Percentiles rank a stretch among this genome's conserved stretches.
Evolutionary conservation across 1,140 invertebrate species (phyloP).

Genomic region (Steinernema feltiae): DNA sequence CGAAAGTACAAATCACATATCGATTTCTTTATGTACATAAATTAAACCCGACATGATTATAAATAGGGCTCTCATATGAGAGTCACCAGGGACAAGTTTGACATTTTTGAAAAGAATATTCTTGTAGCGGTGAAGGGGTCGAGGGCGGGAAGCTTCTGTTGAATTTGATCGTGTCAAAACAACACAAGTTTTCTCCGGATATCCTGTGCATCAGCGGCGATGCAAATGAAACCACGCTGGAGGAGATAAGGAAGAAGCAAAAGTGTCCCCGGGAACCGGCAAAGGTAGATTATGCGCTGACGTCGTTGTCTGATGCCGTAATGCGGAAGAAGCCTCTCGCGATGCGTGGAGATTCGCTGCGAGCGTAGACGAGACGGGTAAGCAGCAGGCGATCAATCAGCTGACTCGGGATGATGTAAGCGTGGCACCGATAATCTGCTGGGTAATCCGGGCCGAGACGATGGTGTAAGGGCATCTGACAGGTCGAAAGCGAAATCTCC

Average conservation of each 20-base stretch:
- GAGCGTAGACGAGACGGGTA: no score
- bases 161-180: neutral
- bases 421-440: no score
- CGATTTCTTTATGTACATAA: conserved; percentile 14
- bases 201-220: neutral
- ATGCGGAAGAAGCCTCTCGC: neutral
- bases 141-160: neutral
- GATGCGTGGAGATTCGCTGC: no score
- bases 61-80: neutral
- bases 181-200: neutral
- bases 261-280: neutral
- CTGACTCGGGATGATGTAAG: neutral
- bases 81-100: neutral
- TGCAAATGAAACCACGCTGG: neutral
- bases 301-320: neutral
- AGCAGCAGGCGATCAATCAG: neutral
- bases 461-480: no score
- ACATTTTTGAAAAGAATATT: neutral
- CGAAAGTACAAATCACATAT: conserved; percentile 3
- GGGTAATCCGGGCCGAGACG: no score
- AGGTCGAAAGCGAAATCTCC: neutral
- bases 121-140: neutral
- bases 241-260: neutral
- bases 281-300: neutral
- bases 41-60: conserved; percentile 8